Evolutionary conservation across 2,888 invertebrate genomes (phyloP).

Genomic region (Ormyrus labotus): DNA sequence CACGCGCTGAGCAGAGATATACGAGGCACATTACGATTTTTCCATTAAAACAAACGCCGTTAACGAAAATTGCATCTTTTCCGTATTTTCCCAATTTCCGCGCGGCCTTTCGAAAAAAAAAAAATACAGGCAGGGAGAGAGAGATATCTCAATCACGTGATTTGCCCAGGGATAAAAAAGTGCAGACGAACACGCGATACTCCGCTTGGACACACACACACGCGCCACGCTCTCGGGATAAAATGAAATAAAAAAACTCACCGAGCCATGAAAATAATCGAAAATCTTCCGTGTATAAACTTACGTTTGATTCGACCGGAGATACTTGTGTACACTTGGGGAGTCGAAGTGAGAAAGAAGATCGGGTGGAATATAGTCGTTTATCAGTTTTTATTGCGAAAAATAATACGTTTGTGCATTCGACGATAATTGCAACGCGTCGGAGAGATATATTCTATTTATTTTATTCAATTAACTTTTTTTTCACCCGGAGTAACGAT

Average conservation of each 20-base stretch:
- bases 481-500: too few relatives aligned
- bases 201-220: not conserved
- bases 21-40: slow-evolving; percentile 2
- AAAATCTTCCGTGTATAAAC: slow-evolving; percentile 6
- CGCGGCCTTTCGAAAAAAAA: not conserved
- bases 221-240: not conserved
- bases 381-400: too few relatives aligned
- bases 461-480: too few relatives aligned
- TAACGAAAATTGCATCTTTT: slow-evolving; percentile 34
- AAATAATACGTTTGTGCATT: too few relatives aligned
- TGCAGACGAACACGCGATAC: slow-evolving; percentile 52
- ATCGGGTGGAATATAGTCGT: too few relatives aligned
- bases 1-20: not conserved
- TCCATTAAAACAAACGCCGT: slow-evolving; percentile 25
- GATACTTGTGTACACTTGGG: too few relatives aligned
- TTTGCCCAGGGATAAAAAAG: slow-evolving; percentile 38
- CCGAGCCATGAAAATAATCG: slow-evolving; percentile 20
- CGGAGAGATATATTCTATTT: too few relatives aligned
- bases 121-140: slow-evolving; percentile 2
- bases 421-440: too few relatives aligned
- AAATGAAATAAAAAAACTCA: slow-evolving; percentile 40
- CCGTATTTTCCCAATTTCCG: slow-evolving; percentile 39
- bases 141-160: slow-evolving; percentile 46
- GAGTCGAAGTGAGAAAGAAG: too few relatives aligned
- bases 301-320: too few relatives aligned